Percentiles rank a stretch among this genome's conserved stretches.
Evolutionary conservation across 2,888 invertebrate species (phyloP).

Genomic region (Lottia gigantea): DNA sequence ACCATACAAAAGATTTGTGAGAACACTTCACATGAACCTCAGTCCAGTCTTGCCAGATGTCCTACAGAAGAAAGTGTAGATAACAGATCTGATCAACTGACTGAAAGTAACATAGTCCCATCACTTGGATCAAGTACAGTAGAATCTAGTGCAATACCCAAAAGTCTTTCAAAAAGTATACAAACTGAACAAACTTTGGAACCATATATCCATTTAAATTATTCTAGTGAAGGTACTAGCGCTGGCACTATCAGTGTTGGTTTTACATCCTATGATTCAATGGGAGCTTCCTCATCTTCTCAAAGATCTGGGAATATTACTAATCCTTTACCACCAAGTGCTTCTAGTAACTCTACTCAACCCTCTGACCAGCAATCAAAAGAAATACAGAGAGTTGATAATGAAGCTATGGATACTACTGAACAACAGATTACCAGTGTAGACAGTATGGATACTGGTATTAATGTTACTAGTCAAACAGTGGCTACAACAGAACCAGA

Average conservation of each 20-base stretch:
- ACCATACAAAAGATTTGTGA: not conserved
- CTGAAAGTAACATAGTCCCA: not conserved
- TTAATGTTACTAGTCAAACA: too few species aligned
- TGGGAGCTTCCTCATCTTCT: slow-evolving; percentile 24
- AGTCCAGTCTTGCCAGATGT: not conserved
- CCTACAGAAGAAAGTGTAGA: slow-evolving; percentile 2
- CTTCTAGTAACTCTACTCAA: not conserved
- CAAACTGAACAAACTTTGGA: slow-evolving; percentile 64
- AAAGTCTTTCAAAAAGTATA: slow-evolving; percentile 16
- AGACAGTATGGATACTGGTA: not conserved
- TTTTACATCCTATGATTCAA: slow-evolving; percentile 43
- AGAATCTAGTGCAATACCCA: slow-evolving; percentile 16
- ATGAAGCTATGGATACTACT: too few species aligned
- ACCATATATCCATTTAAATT: slow-evolving; percentile 75
- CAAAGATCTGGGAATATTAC: not conserved
- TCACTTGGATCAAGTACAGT: not conserved
- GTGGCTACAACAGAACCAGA: too few species aligned
- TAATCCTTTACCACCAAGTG: not conserved
- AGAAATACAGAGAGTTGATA: too few species aligned
- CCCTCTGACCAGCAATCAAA: not conserved
- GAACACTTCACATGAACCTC: not conserved
- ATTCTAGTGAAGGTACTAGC: slow-evolving; percentile 75
- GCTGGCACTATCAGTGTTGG: slow-evolving; percentile 71
- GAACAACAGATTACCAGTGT: not conserved
- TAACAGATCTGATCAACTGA: not conserved